Percentiles rank a stretch among this genome's conserved stretches.
Evolutionary conservation across 1,140 invertebrate genomes (phyloP).

Genomic region (Conus ventricosus): DNA sequence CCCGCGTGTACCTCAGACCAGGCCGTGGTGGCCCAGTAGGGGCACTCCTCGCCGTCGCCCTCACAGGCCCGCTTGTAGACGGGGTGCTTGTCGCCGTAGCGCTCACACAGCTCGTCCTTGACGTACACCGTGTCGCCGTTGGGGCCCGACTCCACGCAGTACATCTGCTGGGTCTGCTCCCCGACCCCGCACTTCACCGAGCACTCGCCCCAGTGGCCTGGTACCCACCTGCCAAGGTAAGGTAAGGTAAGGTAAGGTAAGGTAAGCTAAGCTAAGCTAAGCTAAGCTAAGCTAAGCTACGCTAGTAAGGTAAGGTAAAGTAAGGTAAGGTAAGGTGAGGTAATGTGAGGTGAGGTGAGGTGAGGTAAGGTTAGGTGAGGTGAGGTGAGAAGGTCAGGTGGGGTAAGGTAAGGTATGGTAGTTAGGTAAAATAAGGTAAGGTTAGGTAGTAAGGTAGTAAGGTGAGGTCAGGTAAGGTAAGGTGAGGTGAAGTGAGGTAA

Average conservation of each 20-base stretch:
- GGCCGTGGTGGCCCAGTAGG: constrained; percentile 81
- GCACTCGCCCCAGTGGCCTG: constrained; percentile 59
- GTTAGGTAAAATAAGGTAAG: too few species aligned
- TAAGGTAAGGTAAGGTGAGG: too few species aligned
- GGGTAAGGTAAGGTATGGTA: too few species aligned
- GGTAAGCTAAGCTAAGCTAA: background rate
- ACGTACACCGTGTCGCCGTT: constrained; percentile 66
- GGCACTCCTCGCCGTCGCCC: constrained; percentile 78
- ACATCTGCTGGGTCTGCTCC: constrained; percentile 51
- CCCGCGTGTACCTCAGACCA: constrained; percentile 82
- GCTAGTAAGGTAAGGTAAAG: too few species aligned
- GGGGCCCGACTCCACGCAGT: constrained; percentile 57
- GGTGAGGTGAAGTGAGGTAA: too few species aligned
- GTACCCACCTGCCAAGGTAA: constrained; percentile 53
- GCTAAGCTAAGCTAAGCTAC: background rate
- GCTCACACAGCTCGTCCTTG: constrained; percentile 48
- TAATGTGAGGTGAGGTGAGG: too few species aligned
- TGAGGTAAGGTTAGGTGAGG: too few species aligned
- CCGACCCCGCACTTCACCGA: constrained; percentile 60
- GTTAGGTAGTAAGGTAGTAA: too few species aligned
- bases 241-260: background rate
- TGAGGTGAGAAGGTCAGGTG: too few species aligned
- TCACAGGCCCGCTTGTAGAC: constrained; percentile 79
- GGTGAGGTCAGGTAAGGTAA: too few species aligned
- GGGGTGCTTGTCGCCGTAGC: constrained; percentile 72